phyloP scores from a whole-genome alignment of 1,140 invertebrate species.

The Nixonia krombeini region DNA sequence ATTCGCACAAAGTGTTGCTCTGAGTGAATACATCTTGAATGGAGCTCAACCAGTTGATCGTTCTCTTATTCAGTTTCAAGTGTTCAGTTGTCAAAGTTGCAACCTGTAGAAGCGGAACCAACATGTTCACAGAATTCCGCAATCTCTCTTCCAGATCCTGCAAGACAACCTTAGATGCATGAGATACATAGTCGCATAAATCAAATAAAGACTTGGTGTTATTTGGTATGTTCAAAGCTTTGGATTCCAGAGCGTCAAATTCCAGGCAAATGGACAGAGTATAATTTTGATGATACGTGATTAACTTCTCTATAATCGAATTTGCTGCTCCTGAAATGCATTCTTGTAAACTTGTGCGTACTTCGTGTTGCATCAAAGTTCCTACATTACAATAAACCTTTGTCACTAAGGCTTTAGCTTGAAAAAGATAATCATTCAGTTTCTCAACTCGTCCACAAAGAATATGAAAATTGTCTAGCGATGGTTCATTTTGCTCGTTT shows the following conservation, averaged over 20 bases:
- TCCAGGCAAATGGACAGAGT: conserved; percentile 57
- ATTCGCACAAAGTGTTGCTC: conserved; percentile 73
- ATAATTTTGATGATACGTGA: conserved; percentile 54
- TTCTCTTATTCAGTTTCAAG: conserved; percentile 63
- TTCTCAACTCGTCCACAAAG: conserved; percentile 50
- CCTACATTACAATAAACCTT: conserved; percentile 59
- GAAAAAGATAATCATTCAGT: conserved; percentile 51
- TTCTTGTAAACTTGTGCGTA: conserved; percentile 52
- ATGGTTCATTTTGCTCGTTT: conserved; percentile 6
- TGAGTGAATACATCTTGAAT: conserved; percentile 71
- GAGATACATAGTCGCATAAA: conserved; percentile 67
- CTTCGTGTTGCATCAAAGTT: conserved; percentile 51
- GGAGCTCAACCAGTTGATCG: conserved; percentile 69
- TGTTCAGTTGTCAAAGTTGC: conserved; percentile 65
- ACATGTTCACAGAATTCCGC: conserved; percentile 56
- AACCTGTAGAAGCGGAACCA: conserved; percentile 65
- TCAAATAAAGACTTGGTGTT: conserved; percentile 70
- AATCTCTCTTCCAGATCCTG: conserved; percentile 62
- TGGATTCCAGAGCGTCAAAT: conserved; percentile 56
- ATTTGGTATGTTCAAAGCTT: conserved; percentile 64
- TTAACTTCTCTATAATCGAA: conserved; percentile 50
- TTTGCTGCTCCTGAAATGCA: conserved; percentile 45
- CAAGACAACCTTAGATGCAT: conserved; percentile 64
- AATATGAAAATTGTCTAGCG: conserved; percentile 33
- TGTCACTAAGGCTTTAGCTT: conserved; percentile 49